Percentiles rank a stretch among this genome's conserved stretches.
phyloP scores from a whole-genome alignment of 2,113 vertebrate genomes.

The Passer montanus region DNA sequence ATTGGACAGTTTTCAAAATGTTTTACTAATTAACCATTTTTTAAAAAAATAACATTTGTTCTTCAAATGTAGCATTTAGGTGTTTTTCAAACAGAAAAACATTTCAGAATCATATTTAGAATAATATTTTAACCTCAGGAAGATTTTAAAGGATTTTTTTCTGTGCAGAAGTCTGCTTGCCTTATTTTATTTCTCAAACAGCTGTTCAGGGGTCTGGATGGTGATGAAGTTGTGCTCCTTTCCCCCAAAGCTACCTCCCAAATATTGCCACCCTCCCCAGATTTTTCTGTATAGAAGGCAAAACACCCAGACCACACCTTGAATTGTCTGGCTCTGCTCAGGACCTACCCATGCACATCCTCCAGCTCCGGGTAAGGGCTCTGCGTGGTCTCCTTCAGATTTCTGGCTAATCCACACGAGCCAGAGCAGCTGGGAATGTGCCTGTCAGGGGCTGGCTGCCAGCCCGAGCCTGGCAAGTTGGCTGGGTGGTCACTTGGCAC shows the following conservation, averaged over 20 bases:
- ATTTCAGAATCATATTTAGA: neutral
- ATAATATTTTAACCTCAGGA: neutral
- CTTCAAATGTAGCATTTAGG: neutral
- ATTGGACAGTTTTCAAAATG: neutral
- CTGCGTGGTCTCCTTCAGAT: neutral
- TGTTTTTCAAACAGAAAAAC: neutral
- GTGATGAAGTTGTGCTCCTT: neutral
- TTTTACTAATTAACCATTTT: neutral
- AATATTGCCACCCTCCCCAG: neutral
- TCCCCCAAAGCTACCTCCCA: neutral
- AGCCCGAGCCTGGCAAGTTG: neutral
- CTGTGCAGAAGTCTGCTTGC: neutral
- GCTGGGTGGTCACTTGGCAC: neutral
- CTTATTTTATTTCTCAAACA: neutral
- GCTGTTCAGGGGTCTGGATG: neutral
- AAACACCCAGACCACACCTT: neutral
- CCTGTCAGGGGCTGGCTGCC: neutral
- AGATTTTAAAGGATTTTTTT: neutral
- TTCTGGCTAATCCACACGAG: neutral
- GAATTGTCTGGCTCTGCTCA: rapidly evolving
- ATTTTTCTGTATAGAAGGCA: rapidly evolving
- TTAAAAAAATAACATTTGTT: neutral
- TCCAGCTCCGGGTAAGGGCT: neutral
- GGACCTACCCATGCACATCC: rapidly evolving
- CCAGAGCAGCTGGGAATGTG: neutral